These are phyloP conservation scores for Spisula solida DNA, from an alignment of 2,888 invertebrate species.

Conservation along the genomic window DNA sequence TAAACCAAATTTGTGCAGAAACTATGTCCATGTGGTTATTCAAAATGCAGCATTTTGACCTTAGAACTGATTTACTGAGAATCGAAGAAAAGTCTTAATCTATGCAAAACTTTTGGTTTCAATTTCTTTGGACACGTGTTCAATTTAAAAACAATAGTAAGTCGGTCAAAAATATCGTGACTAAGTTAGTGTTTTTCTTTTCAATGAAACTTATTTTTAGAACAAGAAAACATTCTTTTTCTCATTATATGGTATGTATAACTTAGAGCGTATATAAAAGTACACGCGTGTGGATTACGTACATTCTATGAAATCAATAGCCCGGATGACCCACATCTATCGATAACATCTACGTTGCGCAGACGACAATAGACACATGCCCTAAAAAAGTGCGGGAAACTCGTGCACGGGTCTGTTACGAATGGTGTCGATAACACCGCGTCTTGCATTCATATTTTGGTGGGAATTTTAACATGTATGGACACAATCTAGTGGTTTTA, in stretches of 20 bases:
- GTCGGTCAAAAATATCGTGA: not conserved
- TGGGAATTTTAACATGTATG: constrained; percentile 33
- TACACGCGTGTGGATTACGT: constrained; percentile 21
- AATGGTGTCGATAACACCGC: not conserved
- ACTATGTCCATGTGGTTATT: no score
- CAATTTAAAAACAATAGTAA: not conserved
- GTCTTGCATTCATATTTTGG: constrained; percentile 23
- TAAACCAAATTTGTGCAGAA: no score
- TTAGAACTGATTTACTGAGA: no score
- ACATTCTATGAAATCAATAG: not conserved
- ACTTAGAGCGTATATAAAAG: not conserved
- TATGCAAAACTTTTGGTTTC: not conserved
- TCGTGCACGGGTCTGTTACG: not conserved
- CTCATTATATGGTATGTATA: not conserved
- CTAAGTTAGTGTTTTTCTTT: not conserved
- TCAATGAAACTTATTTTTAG: constrained; percentile 23
- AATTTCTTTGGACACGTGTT: not conserved
- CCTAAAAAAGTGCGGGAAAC: constrained; percentile 34
- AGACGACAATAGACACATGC: constrained; percentile 13
- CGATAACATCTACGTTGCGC: constrained; percentile 14
- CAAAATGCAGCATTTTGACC: no score
- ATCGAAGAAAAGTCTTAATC: no score
- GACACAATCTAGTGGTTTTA: not conserved
- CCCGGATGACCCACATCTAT: constrained; percentile 27
- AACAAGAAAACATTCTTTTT: not conserved